Evolutionary conservation across 23 tunicate genomes (phyloP), one percentile per base, ranked within the genome.

Genomic region (Trididemnum clinides): DNA sequence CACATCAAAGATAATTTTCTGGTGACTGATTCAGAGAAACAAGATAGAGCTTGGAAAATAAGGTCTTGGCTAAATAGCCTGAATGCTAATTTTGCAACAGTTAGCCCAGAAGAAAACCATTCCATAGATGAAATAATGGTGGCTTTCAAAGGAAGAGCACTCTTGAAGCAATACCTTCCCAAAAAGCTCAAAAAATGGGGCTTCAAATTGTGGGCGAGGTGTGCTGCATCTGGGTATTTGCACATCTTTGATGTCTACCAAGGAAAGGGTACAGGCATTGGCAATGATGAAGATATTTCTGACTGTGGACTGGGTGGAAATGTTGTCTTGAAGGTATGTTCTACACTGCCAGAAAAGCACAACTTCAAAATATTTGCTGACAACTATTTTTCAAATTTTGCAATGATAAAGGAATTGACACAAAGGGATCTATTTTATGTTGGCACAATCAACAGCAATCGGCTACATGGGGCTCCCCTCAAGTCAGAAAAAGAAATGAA

Each of bases 171-270:
- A 62, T 62, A 62, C 27, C 23, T 62, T 19, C 69, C 23, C n/a
- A n/a, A n/a, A 62, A 62, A 62, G 27, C 69, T 21, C 4, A 62
- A 62, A 21, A 62, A 62, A 21, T 62, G 69, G 69, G 69, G 69
- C 6, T 62, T 62, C 69, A 62, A 62, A 62, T 21, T 4, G 6
- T 62, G 54, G 54, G 54, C 54, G 12, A 44, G 54, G 15, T 44
- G 69, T 21, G 27, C 27, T 62, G 69, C 69, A 4, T 18, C 69
- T 21, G 69, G 27, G 21, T 21, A 15, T 26, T 62, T 62, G 27
- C 69, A 62, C 27, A 21, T 15, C 27, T 62, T 12, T 62, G 69
- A 19, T 21, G 27, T 62, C 4, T 62, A 62, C 21, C 27, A 62
- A 21, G 69, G 69, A 22, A 62, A 62, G 21, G 69, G 69, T 15